Base-by-base conservation (phyloP, 2,797 vertebrate species). In the Xiphophorus birchmanni region DNA sequence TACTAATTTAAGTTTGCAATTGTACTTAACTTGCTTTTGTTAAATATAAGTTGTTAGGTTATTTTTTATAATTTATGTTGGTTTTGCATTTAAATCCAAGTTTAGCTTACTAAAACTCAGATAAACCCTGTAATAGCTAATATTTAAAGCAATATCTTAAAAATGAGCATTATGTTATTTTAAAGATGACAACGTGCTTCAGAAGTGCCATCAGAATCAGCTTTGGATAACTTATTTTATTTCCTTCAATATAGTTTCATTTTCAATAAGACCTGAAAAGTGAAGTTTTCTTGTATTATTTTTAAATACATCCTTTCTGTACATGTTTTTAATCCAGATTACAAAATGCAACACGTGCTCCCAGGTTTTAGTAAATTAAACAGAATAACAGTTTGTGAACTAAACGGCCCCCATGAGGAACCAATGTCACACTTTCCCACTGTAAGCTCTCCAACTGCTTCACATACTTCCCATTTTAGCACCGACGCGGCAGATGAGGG, bases 401-500 rank as follows among this genome's bases (percentile, higher is more conserved):
- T 72, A 69, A 91, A 80, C 48, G 8, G 71, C 82, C 79, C 69
- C 45, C 52, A 63, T 52, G 69, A 90, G 86, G 88, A 91, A 87
- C 85, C 86, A 80, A 87, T 91, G 91, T 87, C 76, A 88, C 82
- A 78, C 45, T 82, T 60, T 85, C 86, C 85, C 85, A 82, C 52
- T 79, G 11, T 80, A 78, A 76, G 75, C 80, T 74, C 75, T 84
- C 81, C 73, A 82, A 78, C 79, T 85, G 87, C 86, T 82, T 86
- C 81, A 44, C 84, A 90, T 88, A 88, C 78, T 88, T 91, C 92
- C 87, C 80, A 77, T 92, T 91, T 91, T 87, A 88, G 50, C 85
- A 78, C 80, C 45, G 78, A 80, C 84, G 75, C 71, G 81, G 81
- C 77, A 86, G 77, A 86, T 83, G 82, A 82, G 78, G 50, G 88